Evolutionary conservation across 2,797 vertebrate species (phyloP).

Genomic region (Morelia viridis): DNA sequence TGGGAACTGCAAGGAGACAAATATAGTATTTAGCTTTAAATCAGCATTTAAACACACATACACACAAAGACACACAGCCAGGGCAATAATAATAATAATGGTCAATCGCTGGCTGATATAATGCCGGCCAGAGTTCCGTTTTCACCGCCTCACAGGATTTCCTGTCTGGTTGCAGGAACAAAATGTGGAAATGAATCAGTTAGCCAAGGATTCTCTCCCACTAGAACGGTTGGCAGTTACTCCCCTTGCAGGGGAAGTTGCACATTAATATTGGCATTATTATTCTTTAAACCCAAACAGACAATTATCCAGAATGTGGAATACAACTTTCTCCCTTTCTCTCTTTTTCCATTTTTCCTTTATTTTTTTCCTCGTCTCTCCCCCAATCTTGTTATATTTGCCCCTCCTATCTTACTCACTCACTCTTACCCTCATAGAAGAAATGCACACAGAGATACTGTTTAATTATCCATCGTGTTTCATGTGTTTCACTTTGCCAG

Average conservation of each 20-base stretch:
- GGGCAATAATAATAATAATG: slow-evolving; percentile 30
- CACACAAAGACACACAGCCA: neutral
- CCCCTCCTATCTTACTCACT: neutral
- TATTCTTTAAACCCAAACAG: slow-evolving; percentile 68
- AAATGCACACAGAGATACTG: neutral
- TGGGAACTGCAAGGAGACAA: slow-evolving; percentile 51
- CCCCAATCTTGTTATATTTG: neutral
- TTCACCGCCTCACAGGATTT: slow-evolving; percentile 79
- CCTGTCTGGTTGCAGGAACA: slow-evolving; percentile 81
- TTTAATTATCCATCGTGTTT: neutral
- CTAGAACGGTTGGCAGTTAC: slow-evolving; percentile 76
- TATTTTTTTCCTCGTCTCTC: neutral
- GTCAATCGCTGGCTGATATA: slow-evolving; percentile 72
- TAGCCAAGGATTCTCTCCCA: slow-evolving; percentile 79
- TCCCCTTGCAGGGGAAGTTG: slow-evolving; percentile 75
- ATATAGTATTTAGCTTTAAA: slow-evolving; percentile 61
- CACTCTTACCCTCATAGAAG: neutral
- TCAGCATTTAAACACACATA: slow-evolving; percentile 42
- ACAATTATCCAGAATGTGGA: slow-evolving; percentile 54
- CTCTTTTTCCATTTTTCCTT: neutral
- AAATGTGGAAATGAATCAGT: slow-evolving; percentile 85
- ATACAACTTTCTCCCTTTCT: slow-evolving; percentile 52
- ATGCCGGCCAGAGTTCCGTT: slow-evolving; percentile 71
- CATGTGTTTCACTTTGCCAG: neutral
- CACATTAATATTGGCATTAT: slow-evolving; percentile 72